Conservation (phyloP, 2,888 invertebrate genomes). For the Antheraea assamensis region DNA sequence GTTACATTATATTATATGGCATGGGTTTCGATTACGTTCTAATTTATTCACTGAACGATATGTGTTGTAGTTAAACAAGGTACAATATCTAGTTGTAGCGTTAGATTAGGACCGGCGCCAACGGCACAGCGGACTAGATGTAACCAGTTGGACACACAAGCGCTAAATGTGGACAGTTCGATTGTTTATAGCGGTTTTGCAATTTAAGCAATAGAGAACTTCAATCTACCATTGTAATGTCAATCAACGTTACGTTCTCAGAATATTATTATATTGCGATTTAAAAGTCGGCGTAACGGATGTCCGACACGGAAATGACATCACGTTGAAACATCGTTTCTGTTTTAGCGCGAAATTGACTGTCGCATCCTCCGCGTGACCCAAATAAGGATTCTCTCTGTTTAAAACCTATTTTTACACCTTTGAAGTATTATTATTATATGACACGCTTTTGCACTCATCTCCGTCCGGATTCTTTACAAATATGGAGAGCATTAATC, state of each 20-base stretch:
- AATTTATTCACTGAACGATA: not conserved
- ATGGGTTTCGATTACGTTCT: not conserved
- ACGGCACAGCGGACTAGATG: not conserved
- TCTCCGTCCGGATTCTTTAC: not conserved
- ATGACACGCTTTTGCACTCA: not conserved
- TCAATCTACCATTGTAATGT: conserved; percentile 6
- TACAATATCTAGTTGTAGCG: not conserved
- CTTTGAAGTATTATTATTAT: not conserved
- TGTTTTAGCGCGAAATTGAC: conserved; percentile 18
- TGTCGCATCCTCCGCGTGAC: conserved; percentile 8
- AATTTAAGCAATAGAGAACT: conserved; percentile 15
- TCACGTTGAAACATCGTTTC: conserved; percentile 20
- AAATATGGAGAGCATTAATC: not conserved
- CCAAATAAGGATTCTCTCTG: conserved; percentile 12
- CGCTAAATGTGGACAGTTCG: not conserved
- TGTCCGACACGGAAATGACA: conserved; percentile 21
- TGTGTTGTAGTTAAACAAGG: not conserved
- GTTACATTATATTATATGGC: not conserved
- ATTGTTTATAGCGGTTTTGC: conserved; percentile 33
- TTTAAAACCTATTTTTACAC: conserved; percentile 5
- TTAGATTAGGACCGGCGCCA: not conserved
- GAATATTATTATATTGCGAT: not conserved
- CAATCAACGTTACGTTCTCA: conserved; percentile 12
- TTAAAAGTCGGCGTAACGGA: conserved; percentile 17
- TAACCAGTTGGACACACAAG: not conserved